Percentiles rank a stretch among this genome's conserved stretches.
Evolutionary conservation across 2,113 vertebrate genomes (phyloP).

Genomic region (Osmerus mordax): DNA sequence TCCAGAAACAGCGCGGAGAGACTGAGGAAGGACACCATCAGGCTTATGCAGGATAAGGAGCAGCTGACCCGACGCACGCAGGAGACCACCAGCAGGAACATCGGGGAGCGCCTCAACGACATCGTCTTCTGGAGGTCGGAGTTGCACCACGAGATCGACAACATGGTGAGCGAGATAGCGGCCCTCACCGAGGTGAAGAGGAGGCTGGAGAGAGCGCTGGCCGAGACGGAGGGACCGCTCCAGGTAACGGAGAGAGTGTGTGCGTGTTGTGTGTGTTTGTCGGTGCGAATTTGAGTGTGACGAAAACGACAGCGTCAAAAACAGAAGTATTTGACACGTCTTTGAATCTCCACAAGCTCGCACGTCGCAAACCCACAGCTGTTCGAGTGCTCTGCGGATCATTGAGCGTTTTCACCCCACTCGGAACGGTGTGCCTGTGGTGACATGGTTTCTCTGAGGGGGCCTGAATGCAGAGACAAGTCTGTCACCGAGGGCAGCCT

Average conservation of each 20-base stretch:
- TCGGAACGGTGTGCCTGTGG: too few species aligned
- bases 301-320: not conserved
- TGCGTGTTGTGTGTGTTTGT: constrained; percentile 6
- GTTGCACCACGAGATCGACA: constrained; percentile 84
- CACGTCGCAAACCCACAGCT: too few species aligned
- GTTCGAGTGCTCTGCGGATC: too few species aligned
- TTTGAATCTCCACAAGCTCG: too few species aligned
- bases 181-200: constrained; percentile 79
- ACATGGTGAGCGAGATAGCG: constrained; percentile 86
- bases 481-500: not conserved
- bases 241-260: constrained; percentile 71
- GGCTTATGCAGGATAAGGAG: constrained; percentile 85
- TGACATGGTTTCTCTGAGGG: too few species aligned
- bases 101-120: constrained; percentile 84
- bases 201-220: constrained; percentile 85
- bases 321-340: not conserved
- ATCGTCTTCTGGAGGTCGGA: constrained; percentile 90
- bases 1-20: constrained; percentile 82
- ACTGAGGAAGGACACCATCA: constrained; percentile 78
- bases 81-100: constrained; percentile 77
- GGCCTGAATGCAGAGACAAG: not conserved
- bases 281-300: not conserved
- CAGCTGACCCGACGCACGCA: constrained; percentile 81
- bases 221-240: constrained; percentile 82
- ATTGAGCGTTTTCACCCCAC: too few species aligned